Percentiles rank a stretch among this genome's conserved stretches.
Evolutionary conservation across 2,888 invertebrate species (phyloP).

Genomic region (Heliothis peltigera): DNA sequence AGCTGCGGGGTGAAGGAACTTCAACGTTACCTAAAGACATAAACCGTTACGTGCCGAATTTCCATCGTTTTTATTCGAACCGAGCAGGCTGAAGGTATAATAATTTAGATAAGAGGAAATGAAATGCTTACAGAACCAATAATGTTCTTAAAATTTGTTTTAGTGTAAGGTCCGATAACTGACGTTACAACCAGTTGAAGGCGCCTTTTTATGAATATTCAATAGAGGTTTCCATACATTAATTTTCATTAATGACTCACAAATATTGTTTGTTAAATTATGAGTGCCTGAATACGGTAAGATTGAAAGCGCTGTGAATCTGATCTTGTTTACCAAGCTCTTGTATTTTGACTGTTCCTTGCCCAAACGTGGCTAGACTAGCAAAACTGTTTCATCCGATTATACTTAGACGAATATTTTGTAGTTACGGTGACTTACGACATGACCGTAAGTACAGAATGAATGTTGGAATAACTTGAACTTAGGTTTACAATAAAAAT

Average conservation of each 20-base stretch:
- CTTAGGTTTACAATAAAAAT: constrained; percentile 14
- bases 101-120: constrained; percentile 21
- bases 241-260: constrained; percentile 43
- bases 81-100: constrained; percentile 11
- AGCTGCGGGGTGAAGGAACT: constrained; percentile 22
- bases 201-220: constrained; percentile 44
- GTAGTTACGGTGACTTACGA: constrained; percentile 41
- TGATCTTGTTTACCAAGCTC: constrained; percentile 32
- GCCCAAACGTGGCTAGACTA: constrained; percentile 50
- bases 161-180: constrained; percentile 22
- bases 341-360: constrained; percentile 48
- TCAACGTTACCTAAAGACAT: constrained; percentile 1
- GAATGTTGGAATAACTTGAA: constrained; percentile 23
- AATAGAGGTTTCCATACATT: constrained; percentile 35
- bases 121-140: constrained; percentile 17
- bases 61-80: constrained; percentile 6
- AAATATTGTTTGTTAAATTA: constrained; percentile 25
- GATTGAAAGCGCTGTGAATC: constrained; percentile 22
- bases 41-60: constrained; percentile 10
- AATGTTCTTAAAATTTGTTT: constrained; percentile 28
- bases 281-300: constrained; percentile 19
- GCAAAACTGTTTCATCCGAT: constrained; percentile 44
- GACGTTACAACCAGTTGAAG: constrained; percentile 13
- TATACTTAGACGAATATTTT: constrained; percentile 38
- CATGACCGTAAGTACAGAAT: constrained; percentile 4